Evolutionary conservation across 1,140 invertebrate species (phyloP).

Genomic region (Zophobas morio): DNA sequence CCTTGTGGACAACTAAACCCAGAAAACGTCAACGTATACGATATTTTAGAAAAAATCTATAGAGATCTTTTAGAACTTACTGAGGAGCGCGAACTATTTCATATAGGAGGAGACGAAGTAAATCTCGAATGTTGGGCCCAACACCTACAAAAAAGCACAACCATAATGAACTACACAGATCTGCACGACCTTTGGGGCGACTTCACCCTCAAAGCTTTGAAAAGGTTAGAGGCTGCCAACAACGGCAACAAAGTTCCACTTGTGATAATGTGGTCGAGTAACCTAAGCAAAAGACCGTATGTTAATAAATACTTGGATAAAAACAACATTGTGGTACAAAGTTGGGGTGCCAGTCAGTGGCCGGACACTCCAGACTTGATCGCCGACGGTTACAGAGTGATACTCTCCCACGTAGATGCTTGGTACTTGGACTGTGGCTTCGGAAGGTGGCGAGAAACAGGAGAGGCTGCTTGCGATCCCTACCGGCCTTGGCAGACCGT

Average conservation of each 20-base stretch:
- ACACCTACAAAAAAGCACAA: constrained; percentile 68
- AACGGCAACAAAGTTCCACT: constrained; percentile 74
- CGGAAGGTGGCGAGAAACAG: constrained; percentile 82
- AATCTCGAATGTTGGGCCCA: constrained; percentile 83
- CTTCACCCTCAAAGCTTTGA: constrained; percentile 78
- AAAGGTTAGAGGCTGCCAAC: constrained; percentile 76
- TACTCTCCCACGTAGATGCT: constrained; percentile 86
- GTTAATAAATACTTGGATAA: constrained; percentile 73
- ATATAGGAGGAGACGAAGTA: constrained; percentile 90
- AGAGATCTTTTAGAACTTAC: constrained; percentile 78
- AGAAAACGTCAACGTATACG: constrained; percentile 81
- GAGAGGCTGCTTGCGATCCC: constrained; percentile 82
- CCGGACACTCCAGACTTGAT: constrained; percentile 81
- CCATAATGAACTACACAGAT: constrained; percentile 79
- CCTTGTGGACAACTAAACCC: constrained; percentile 89
- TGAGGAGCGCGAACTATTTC: constrained; percentile 79
- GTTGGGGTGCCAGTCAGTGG: constrained; percentile 86
- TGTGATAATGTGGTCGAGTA: constrained; percentile 85
- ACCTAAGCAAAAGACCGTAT: constrained; percentile 82
- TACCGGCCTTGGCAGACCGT: constrained; percentile 88
- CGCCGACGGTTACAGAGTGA: constrained; percentile 81
- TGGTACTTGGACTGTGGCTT: constrained; percentile 91
- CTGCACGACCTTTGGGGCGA: constrained; percentile 83
- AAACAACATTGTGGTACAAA: constrained; percentile 75
- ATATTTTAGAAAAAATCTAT: constrained; percentile 78